Base-by-base conservation (phyloP, 1,140 invertebrate genomes). In the Agraylea sexmaculata region DNA sequence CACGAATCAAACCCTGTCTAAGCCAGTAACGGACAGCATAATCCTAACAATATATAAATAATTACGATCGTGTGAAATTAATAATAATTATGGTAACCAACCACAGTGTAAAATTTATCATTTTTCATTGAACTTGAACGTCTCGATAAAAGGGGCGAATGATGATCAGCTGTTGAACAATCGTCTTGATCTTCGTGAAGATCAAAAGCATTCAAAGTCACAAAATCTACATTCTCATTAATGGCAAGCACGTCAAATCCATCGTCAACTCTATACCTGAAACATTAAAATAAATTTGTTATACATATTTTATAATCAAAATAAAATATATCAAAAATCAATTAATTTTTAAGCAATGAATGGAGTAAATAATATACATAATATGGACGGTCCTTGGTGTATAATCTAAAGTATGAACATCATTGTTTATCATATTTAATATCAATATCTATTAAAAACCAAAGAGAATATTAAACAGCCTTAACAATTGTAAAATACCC, bases 211-310 rank as follows among this genome's bases (percentile, higher is more conserved):
- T 68, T 61, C 1, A 68, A 49, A 3, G 63, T 58, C 0, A 59
- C 57, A 48, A 63, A 68, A 30, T 68, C 63, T 12, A 59, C 59
- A 0, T 57, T 59, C 2, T 61, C 59, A 33, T 59, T 64, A 2
- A 68, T 59, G 3, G 62, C 61, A 19, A 54, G 53, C 2, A 62
- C 51, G 22, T 66, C 62, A 43, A 64, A 68, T 0, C 65, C 64
- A 46, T 68, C 65, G 52, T 68, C 65, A 29, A 68, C 60, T 50
- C 63, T 60, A 39, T 64, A 68, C 40, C 64, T 50, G 20, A 20
- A 6, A 22, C 7, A n/a, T 8, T 8, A 32, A n/a, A 32, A 32
- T 32, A 11, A 32, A 23, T 25, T 25, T 25, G 12, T 25, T 25
- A 8, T 25, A 25, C n/a, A 25, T 25, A 8, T n/a, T n/a, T n/a